Conservation (phyloP, 2,797 vertebrate species). For the Lerista edwardsae region DNA sequence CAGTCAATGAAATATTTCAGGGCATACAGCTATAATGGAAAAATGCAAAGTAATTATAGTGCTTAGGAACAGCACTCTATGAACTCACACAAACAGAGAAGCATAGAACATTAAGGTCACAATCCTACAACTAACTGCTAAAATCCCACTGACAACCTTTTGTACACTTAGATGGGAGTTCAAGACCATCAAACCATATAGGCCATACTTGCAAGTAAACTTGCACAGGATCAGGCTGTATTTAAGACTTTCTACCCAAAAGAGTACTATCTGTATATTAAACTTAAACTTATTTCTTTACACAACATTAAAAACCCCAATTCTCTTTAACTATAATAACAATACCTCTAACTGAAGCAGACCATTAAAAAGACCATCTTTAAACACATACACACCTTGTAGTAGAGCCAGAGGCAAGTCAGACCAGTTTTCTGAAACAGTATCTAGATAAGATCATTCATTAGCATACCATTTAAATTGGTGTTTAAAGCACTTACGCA, state of each 20-base stretch:
- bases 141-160: not conserved
- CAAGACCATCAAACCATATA: too few species aligned
- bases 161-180: not conserved
- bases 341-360: not conserved
- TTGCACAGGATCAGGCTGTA: not conserved
- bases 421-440: slow-evolving; percentile 58
- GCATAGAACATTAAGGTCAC: not conserved
- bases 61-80: slow-evolving; percentile 30
- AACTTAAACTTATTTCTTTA: not conserved
- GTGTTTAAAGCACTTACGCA: slow-evolving; percentile 20
- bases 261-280: rapidly evolving
- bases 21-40: slow-evolving; percentile 29
- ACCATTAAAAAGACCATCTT: not conserved
- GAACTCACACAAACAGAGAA: slow-evolving; percentile 44
- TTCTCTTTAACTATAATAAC: not conserved
- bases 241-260: not conserved
- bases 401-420: slow-evolving; percentile 45
- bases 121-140: slow-evolving; percentile 9
- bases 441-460: slow-evolving; percentile 66
- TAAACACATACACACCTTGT: not conserved
- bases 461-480: not conserved
- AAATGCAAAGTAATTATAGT: slow-evolving; percentile 42
- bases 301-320: not conserved
- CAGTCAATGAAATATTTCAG: slow-evolving; percentile 51
- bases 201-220: not conserved